Conservation (phyloP, 2,797 vertebrate species). For the Holocentrus rufus region DNA sequence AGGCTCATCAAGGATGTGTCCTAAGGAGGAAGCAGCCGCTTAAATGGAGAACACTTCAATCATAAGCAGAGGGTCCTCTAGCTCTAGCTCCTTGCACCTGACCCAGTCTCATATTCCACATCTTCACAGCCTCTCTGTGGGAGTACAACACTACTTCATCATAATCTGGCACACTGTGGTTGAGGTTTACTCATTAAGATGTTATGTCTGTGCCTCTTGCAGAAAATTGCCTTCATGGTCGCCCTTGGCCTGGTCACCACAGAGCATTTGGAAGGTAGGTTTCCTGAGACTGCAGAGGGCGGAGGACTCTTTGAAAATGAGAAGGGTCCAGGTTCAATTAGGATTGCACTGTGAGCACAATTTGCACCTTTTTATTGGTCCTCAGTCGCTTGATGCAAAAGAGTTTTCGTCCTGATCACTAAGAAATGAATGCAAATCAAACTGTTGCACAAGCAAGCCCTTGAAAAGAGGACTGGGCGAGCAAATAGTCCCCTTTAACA, state of each 20-base stretch:
- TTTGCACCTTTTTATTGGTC: too few relatives aligned
- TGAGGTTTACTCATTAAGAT: background rate
- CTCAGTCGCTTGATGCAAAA: too few relatives aligned
- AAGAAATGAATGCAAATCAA: conserved; percentile 19
- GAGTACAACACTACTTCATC: background rate
- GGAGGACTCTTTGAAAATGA: background rate
- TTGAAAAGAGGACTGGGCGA: background rate
- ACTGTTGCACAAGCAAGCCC: background rate
- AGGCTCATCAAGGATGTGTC: background rate
- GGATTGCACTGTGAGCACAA: too few relatives aligned
- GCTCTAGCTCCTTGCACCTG: background rate
- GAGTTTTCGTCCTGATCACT: background rate
- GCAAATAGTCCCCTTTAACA: too few relatives aligned
- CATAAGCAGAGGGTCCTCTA: background rate
- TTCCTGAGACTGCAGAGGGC: background rate
- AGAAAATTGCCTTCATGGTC: conserved; percentile 99
- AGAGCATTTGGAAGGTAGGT: conserved; percentile 95
- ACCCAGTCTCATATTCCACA: background rate
- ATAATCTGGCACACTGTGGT: background rate
- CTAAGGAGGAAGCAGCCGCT: background rate
- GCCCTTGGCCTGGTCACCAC: conserved; percentile 95
- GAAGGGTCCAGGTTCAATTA: too few relatives aligned
- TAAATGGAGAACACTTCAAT: conserved; percentile 9
- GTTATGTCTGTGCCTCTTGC: conserved; percentile 29
- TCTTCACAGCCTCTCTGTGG: background rate